Conservation (phyloP, 2,113 vertebrate species). For the Aspidoscelis tigris region DNA sequence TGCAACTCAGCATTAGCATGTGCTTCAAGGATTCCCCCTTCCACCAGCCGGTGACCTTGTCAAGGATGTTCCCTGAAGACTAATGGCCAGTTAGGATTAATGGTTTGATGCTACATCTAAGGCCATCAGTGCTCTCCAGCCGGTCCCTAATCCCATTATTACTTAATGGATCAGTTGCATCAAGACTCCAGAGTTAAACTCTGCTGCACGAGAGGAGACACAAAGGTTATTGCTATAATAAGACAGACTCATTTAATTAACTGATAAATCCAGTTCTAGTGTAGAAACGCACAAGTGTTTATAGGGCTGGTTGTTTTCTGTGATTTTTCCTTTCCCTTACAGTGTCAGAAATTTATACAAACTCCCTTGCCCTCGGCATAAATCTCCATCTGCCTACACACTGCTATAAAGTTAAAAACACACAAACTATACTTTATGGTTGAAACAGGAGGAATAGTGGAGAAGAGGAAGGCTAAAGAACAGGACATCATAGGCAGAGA, state of each 20-base stretch:
- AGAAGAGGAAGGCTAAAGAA: no score
- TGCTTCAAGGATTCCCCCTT: background rate
- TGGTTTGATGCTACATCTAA: conserved; percentile 63
- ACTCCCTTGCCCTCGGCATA: background rate
- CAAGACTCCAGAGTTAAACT: conserved; percentile 50
- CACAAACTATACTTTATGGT: background rate
- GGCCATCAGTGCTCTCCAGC: conserved; percentile 62
- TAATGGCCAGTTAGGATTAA: conserved; percentile 71
- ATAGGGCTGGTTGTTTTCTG: background rate
- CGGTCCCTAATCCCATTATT: conserved; percentile 62
- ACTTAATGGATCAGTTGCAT: conserved; percentile 68
- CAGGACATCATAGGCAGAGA: background rate
- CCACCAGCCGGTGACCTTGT: conserved; percentile 59
- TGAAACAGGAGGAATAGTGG: no score
- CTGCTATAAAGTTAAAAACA: background rate
- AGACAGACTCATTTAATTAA: conserved; percentile 66
- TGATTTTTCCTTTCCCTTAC: background rate
- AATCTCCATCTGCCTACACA: background rate
- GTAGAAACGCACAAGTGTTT: conserved; percentile 41
- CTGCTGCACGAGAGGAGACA: conserved; percentile 46
- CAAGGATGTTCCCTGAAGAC: conserved; percentile 55
- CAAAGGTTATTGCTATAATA: conserved; percentile 58
- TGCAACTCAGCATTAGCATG: conserved; percentile 45
- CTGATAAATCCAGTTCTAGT: conserved; percentile 47
- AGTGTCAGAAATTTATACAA: background rate